Evolutionary conservation across 2,888 invertebrate genomes (phyloP), one percentile per base, ranked within the genome.

Genomic region (Melinaea menophilus): DNA sequence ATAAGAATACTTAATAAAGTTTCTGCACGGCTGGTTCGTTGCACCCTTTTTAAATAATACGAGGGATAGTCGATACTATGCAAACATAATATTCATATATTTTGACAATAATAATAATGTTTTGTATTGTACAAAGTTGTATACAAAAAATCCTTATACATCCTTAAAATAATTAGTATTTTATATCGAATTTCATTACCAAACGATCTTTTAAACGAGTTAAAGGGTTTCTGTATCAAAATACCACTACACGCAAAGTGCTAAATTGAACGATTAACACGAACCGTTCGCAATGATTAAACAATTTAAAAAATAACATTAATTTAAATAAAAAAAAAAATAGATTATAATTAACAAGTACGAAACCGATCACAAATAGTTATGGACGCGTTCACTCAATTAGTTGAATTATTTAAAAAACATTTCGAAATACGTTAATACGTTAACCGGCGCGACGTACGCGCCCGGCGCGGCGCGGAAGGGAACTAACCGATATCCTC

Each of bases 401-500:
- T 22, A 13, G 48, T 13, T 4, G 22, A 51, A 22, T 13, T 22
- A 22, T 31, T 13, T 7, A 12, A 7, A 51, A 7, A 22, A 51
- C 48, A 41, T 41, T 41, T 41, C 9, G 11, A 9, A 9, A 41
- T 9, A 9, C 58, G 54, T 58, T 77, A 79, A 79, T 82, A 81
- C 79, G 75, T 77, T 81, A 79, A 76, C 76, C 79, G 79, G 80
- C 75, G 71, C 73, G 78, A 81, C 89, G 88, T 87, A 85, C 82
- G 76, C 86, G 84, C 86, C 80, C 79, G 71, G 65, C 72, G 85
- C 85, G 85, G 82, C 80, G 72, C 86, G 84, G 87, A 85, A 82
- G 77, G 78, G 84, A 82, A 89, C 90, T 88, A 88, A 82, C 84
- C 72, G 83, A 84, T 84, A 83, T 89, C 89, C 89, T 88, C 79